Evolutionary conservation across 2,888 invertebrate genomes (phyloP), one percentile per base, ranked within the genome.

Genomic region (Drosophila suboccidentalis): DNA sequence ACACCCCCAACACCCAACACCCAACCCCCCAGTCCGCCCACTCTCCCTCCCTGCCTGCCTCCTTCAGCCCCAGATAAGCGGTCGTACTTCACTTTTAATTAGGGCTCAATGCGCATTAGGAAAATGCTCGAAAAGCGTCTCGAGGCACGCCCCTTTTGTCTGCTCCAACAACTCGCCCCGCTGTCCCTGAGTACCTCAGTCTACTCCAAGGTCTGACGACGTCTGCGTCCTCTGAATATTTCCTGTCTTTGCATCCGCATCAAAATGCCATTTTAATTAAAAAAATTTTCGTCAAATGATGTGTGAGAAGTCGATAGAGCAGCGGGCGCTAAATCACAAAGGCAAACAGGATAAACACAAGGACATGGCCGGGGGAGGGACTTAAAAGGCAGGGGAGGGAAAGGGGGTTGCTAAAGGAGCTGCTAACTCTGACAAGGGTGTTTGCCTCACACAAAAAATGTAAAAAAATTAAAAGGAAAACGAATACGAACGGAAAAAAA

Each of bases 291-390:
- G 64, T 68, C 82, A 83, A 86, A 83, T 87, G 84, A 84, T 84
- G 84, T 84, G 84, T 84, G 89, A 89, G 89, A 80, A 84, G 89
- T 84, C 84, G 89, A 88, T 88, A 88, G 87, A 83, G 88, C 76
- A 71, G 34, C 66, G 76, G 70, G 69, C 59, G 87, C 75, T 83
- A 83, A 88, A 87, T 88, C 84, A 80, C 76, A 88, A 84, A 78
- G 78, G 73, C 84, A 88, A 84, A 84, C 89, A 88, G 89, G 69
- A 79, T 72, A 71, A 65, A 60, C 66, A 55, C 11, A 19, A 47
- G 32, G 8, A 1, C 4, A 34, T 26, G 11, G 26, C 1, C 34
- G 38, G 43, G 54, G 8, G n/a, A n/a, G n/a, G n/a, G n/a, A n/a
- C n/a, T n/a, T n/a, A 0, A 0, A 34, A 39, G 11, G 8, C 10